Evolutionary conservation across 2,888 invertebrate species (phyloP).

Genomic region (Cataglyphis altisquamis): DNA sequence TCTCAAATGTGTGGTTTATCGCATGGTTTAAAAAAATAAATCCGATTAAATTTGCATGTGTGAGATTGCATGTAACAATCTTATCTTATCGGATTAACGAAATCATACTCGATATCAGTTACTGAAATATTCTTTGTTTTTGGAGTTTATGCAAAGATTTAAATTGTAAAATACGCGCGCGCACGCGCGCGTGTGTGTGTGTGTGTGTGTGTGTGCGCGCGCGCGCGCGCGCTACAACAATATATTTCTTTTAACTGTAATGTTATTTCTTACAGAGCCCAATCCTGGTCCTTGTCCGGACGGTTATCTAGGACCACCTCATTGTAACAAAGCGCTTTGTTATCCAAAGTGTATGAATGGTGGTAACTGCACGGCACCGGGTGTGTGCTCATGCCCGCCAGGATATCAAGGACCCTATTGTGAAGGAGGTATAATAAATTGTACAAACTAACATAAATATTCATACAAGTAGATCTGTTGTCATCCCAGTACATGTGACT

Average conservation of each 20-base stretch:
- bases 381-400: conserved; percentile 94
- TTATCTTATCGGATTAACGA: conserved; percentile 28
- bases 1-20: background rate
- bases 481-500: background rate
- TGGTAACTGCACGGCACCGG: conserved; percentile 96
- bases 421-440: conserved; percentile 91
- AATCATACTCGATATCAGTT: conserved; percentile 24
- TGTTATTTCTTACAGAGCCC: conserved; percentile 88
- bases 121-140: conserved; percentile 17
- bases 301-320: conserved; percentile 94
- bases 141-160: conserved; percentile 21
- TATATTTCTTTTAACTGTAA: conserved; percentile 3
- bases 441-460: background rate
- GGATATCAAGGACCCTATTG: conserved; percentile 97
- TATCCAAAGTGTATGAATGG: conserved; percentile 98
- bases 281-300: conserved; percentile 96
- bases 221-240: background rate
- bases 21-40: background rate
- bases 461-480: background rate
- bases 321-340: conserved; percentile 95
- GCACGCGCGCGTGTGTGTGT: too few species aligned
- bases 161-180: background rate
- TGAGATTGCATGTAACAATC: conserved; percentile 26
- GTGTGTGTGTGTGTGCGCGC: too few species aligned
- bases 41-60: conserved; percentile 9